phyloP scores from a whole-genome alignment of 2,888 invertebrate genomes.

The Drosophila villosipedis region DNA sequence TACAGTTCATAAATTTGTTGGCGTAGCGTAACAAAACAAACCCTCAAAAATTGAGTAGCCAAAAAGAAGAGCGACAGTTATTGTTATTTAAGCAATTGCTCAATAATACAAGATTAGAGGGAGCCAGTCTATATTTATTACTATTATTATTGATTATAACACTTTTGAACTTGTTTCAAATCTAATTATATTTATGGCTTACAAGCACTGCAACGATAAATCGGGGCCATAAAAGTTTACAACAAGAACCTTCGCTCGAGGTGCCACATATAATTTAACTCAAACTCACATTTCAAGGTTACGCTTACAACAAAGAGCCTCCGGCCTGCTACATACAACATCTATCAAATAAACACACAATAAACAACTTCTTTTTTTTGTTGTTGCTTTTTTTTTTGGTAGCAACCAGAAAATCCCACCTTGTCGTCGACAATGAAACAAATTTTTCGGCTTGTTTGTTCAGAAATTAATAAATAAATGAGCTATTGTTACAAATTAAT shows the following conservation, averaged over 20 bases:
- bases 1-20: conserved; percentile 65
- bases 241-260: conserved; percentile 52
- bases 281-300: conserved; percentile 51
- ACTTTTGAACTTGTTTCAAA: conserved; percentile 49
- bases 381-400: conserved; percentile 15
- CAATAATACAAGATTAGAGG: neutral
- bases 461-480: conserved; percentile 59
- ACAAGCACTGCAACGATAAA: conserved; percentile 13
- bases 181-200: conserved; percentile 17
- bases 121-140: neutral
- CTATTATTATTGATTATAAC: conserved; percentile 40
- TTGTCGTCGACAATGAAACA: conserved; percentile 43
- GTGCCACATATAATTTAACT: conserved; percentile 46
- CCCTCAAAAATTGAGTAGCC: conserved; percentile 11
- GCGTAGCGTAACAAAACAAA: conserved; percentile 52
- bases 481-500: conserved; percentile 61
- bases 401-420: conserved; percentile 54
- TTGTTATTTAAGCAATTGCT: conserved; percentile 38
- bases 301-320: conserved; percentile 35
- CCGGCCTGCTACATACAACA: conserved; percentile 19
- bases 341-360: conserved; percentile 45
- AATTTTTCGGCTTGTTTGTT: conserved; percentile 63
- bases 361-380: conserved; percentile 35
- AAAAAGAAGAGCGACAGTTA: conserved; percentile 38
- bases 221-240: conserved; percentile 28